Percentiles rank a stretch among this genome's conserved stretches.
Conservation (phyloP, 2,113 vertebrate species). For the Microtus ochrogaster region DNA sequence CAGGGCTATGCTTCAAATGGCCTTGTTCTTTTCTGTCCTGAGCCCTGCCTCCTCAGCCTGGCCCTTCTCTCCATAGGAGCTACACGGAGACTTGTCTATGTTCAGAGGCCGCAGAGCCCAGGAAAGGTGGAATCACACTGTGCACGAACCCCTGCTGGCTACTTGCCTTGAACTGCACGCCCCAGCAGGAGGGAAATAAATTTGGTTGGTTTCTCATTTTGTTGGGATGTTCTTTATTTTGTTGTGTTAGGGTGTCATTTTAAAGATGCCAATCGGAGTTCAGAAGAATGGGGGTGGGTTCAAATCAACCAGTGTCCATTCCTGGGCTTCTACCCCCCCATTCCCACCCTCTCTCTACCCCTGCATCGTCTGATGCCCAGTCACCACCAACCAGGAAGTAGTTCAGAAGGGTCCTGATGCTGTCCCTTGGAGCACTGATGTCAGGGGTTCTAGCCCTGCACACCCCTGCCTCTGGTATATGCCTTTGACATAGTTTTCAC, state of each 20-base stretch:
- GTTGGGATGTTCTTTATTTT: conserved; percentile 59
- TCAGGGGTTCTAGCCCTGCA: rapidly evolving
- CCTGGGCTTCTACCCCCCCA: not conserved
- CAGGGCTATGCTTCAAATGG: not conserved
- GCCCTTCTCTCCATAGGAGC: not conserved
- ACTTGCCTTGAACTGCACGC: not conserved
- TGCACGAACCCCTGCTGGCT: not conserved
- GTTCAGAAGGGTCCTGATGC: not conserved
- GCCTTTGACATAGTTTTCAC: not conserved
- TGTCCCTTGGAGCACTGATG: not conserved
- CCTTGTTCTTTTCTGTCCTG: not conserved
- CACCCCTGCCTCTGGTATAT: not conserved
- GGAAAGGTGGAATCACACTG: not conserved
- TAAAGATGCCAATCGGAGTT: not conserved
- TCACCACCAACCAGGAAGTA: not conserved
- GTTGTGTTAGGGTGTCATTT: conserved; percentile 8
- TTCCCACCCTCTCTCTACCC: not conserved
- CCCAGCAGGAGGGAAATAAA: conserved; percentile 60
- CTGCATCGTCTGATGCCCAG: rapidly evolving
- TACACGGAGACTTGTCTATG: not conserved
- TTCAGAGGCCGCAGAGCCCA: not conserved
- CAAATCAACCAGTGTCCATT: not conserved
- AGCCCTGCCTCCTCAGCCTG: not conserved
- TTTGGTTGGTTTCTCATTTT: conserved; percentile 60
- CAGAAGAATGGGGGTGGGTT: not conserved